Conservation (phyloP, 2,113 vertebrate species). For the Pseudonaja textilis region DNA sequence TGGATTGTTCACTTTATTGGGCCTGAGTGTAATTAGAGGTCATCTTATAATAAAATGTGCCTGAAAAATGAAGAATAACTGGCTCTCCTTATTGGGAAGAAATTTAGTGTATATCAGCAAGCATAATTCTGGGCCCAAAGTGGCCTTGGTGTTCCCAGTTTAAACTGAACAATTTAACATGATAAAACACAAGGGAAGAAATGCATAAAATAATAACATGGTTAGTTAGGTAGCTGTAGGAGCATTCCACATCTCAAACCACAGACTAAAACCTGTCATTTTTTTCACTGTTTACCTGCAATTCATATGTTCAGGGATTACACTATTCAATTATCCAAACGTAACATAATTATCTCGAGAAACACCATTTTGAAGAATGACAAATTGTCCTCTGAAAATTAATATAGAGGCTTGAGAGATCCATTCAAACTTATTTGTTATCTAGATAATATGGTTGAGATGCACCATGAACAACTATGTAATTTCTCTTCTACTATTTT, state of each 20-base stretch:
- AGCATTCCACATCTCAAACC: background rate
- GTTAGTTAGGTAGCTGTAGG: slow-evolving; percentile 18
- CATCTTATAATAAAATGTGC: background rate
- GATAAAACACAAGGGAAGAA: slow-evolving; percentile 16
- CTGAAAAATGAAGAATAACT: background rate
- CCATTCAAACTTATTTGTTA: background rate
- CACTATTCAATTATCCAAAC: background rate
- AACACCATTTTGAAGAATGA: background rate
- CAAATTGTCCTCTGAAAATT: background rate
- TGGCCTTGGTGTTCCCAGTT: background rate
- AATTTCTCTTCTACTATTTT: no score
- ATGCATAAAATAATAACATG: background rate
- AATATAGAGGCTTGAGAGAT: background rate
- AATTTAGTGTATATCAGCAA: background rate
- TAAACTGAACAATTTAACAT: background rate
- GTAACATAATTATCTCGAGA: background rate
- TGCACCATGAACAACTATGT: background rate
- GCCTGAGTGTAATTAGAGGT: rapidly evolving
- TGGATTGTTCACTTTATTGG: background rate
- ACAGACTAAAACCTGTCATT: background rate
- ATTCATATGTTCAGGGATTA: background rate
- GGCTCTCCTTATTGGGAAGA: rapidly evolving
- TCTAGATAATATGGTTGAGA: background rate
- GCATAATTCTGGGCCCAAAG: background rate
- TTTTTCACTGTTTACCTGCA: background rate